These are phyloP conservation scores for Phataginus tricuspis DNA, from an alignment of 2,797 vertebrate genomes.

Conservation along the genomic window DNA sequence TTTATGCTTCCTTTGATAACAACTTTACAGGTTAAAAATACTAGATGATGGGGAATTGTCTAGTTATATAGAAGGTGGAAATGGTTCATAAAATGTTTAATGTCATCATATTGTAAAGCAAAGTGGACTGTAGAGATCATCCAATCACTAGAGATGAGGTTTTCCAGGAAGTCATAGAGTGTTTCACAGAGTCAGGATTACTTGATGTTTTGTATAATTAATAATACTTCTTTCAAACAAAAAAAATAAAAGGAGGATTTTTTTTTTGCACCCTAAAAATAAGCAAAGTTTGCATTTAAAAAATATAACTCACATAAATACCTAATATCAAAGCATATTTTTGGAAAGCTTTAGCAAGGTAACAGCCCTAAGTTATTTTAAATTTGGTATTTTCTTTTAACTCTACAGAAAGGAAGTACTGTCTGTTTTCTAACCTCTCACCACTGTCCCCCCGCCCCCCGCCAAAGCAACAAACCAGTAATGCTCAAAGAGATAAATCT, in stretches of 20 bases:
- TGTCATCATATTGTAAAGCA: not conserved
- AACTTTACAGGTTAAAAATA: not conserved
- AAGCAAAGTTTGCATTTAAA: not conserved
- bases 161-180: not conserved
- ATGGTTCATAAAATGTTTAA: not conserved
- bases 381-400: conserved; percentile 48
- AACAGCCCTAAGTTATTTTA: conserved; percentile 36
- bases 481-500: conserved; percentile 71
- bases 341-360: not conserved
- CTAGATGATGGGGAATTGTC: not conserved
- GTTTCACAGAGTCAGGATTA: not conserved
- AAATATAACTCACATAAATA: not conserved
- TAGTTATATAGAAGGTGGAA: not conserved
- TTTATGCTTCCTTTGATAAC: not conserved
- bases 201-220: not conserved
- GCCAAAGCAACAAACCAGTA: not conserved
- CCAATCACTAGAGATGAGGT: not conserved
- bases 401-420: not conserved
- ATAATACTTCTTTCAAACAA: not conserved
- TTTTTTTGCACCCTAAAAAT: not conserved
- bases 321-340: not conserved
- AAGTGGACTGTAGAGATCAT: not conserved
- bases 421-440: conserved; percentile 38
- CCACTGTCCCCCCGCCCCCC: not conserved
- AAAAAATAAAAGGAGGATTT: not conserved